Conservation (phyloP, 2,113 vertebrate species). For the Oceanodroma tethys region DNA sequence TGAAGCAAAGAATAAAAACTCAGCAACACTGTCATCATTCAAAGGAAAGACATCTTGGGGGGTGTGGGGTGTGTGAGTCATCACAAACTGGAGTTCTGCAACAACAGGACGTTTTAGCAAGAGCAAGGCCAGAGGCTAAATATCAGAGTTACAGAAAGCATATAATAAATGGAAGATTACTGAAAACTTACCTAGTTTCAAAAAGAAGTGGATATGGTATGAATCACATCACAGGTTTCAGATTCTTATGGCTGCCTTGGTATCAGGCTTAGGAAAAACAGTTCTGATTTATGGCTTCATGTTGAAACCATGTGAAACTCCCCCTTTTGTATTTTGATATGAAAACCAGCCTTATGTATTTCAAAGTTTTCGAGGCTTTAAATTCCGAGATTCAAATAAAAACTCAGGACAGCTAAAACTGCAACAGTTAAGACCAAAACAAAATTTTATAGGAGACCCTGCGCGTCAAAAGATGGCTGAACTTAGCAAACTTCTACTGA, state of each 20-base stretch:
- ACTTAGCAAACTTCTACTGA: neutral
- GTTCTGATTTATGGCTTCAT: neutral
- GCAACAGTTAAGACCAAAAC: neutral
- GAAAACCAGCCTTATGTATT: neutral
- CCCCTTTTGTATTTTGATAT: neutral
- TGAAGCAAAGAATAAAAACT: neutral
- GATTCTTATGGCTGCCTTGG: neutral
- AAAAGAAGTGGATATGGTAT: neutral
- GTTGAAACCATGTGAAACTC: neutral
- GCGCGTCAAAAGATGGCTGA: neutral
- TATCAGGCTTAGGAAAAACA: neutral
- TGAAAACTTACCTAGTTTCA: neutral
- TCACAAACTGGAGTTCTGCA: neutral
- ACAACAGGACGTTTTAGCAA: neutral
- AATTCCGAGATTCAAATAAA: neutral
- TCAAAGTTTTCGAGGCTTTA: neutral
- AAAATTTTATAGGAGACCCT: neutral
- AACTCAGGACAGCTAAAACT: neutral
- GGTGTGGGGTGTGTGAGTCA: no score
- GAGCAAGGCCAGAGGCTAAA: neutral
- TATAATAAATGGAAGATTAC: neutral
- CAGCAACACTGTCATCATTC: neutral
- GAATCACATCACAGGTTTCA: neutral
- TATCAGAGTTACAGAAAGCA: neutral
- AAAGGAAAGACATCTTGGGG: neutral